Evolutionary conservation across 2,797 vertebrate species (phyloP), one percentile per base, ranked within the genome.

Genomic region (Synaphobranchus kaupii): DNA sequence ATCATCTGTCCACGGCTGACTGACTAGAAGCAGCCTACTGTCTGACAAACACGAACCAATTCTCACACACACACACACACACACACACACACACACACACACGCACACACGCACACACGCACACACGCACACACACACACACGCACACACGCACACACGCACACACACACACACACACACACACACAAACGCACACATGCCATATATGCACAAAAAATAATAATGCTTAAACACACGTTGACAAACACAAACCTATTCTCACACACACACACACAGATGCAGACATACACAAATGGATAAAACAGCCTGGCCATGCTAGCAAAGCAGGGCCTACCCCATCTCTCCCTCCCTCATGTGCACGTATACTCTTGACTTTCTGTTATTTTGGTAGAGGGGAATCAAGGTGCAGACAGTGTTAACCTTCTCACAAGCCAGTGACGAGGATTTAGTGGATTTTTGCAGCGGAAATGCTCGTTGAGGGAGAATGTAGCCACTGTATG

Each of bases 321-420:
- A 76, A 84, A 88, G 84, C 82, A 63, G 56, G 78, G 82, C 48
- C 81, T 56, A 86, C 34, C 56, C 31, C 81, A 47, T 39, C 54
- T 86, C 60, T 84, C 60, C 84, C 54, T 58, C 78, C 84, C 60
- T 84, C 80, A 73, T 81, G 44, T 7, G 50, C 80, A 81, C 44
- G 22, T 20, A 48, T 22, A 48, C 20, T 22, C 78, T 48, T 9
- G 2, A 0, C 2, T n/a, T 25, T n/a, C 25, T 8, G 0, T 25
- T 8, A 66, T n/a, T n/a, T n/a, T n/a, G 0, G 7, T 8, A n/a
- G 20, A 25, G 4, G 22, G 22, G 60, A 22, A 9, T 73, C 1
- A 73, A 73, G 68, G 88, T 88, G 78, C 85, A 86, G 63, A 83
- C 66, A 83, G 89, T 86, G 90, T 76, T 91, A 89, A 83, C 60